phyloP scores from a whole-genome alignment of 92 coral and sea anemone genomes.

The Zoanthus solanderi region DNA sequence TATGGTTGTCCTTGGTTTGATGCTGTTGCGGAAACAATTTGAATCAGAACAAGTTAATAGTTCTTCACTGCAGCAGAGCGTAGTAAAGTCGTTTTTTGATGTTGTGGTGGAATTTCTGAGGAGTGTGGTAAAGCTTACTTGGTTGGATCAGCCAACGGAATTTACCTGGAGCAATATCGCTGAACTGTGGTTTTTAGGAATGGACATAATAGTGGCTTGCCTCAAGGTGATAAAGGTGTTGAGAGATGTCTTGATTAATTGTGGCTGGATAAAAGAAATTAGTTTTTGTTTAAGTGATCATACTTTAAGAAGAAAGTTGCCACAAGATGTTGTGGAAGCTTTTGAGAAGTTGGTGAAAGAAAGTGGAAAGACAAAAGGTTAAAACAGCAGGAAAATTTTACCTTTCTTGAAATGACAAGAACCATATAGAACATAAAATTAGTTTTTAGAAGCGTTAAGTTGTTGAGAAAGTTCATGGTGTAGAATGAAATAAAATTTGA shows the following conservation, averaged over 20 bases:
- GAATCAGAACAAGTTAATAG: neutral
- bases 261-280: constrained; percentile 74
- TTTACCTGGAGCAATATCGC: constrained; percentile 71
- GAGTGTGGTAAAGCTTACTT: constrained; percentile 43
- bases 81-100: constrained; percentile 39
- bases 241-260: constrained; percentile 40
- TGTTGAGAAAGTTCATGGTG: too few species aligned
- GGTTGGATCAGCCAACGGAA: neutral
- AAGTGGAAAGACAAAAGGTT: neutral
- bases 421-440: too few species aligned
- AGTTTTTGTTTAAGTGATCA: neutral
- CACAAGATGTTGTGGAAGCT: constrained; percentile 5
- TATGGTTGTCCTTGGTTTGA: constrained; percentile 77
- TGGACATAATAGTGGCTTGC: constrained; percentile 71
- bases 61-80: neutral
- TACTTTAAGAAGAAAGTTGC: neutral
- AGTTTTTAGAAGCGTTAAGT: too few species aligned
- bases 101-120: constrained; percentile 65
- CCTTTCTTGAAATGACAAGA: neutral
- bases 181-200: constrained; percentile 91
- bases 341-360: constrained; percentile 26
- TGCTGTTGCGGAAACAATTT: constrained; percentile 63
- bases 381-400: neutral
- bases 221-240: constrained; percentile 12
- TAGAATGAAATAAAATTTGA: too few species aligned